Base-by-base conservation (phyloP, 2,888 invertebrate genomes). In the Metopia argyrocephala region DNA sequence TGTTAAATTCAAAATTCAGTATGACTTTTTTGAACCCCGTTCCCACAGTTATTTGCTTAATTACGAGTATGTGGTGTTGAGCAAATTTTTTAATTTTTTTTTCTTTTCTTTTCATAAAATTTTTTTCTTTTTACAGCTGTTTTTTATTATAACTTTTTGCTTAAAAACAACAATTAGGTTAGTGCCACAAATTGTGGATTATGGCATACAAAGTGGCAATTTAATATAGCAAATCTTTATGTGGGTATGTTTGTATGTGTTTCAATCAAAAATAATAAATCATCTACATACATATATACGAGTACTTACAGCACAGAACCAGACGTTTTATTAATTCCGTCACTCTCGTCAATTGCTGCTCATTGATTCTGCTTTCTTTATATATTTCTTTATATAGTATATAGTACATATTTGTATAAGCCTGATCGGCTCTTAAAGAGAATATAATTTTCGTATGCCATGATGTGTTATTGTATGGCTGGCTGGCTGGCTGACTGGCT, bases 1-100 rank as follows among this genome's bases (percentile, higher is more conserved):
- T 38, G 38, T 70, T 70, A 45, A 45, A 66, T 65, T 61, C 54
- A 69, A 56, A 12, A 12, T 70, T 71, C 45, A 20, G 15, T 64
- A 23, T 75, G 74, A 78, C 78, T 81, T 78, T 78, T 45, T 61
- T 78, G 81, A 78, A 70, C 81, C 81, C 66, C 78, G 78, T 81
- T 81, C 81, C 81, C 81, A 81, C 81, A 81, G 65, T 81, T 66
- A 81, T 81, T 81, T 78, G 59, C n/a, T n/a, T n/a, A n/a, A n/a
- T n/a, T 70, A 65, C 59, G 69, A 70, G 74, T 80, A 64, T 80
- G 57, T 76, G 73, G 31, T 50, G 61, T 56, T 74, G 81, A 62
- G 59, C 74, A 65, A 54, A 31, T 48, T 70, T 74, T 65, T 69
- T 57, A 25, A 52, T 54, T 38, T 66, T 45, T 61, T 52, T 56